Percentiles rank a stretch among this genome's conserved stretches.
Evolutionary conservation across 92 coral and sea anemone species (phyloP).

Genomic region (Micromussa lordhowensis): DNA sequence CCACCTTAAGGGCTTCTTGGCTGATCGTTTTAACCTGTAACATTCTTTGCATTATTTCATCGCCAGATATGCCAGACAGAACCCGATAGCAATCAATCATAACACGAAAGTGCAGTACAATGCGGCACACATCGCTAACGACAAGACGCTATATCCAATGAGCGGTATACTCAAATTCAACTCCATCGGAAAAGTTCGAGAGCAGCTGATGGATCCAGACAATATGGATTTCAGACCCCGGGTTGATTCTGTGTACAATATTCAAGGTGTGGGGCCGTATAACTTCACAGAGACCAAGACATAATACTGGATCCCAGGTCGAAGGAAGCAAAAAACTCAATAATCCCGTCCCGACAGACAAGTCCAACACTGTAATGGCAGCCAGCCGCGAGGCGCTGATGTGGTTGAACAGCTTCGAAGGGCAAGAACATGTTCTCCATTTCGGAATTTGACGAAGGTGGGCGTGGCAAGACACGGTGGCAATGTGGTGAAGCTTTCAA

Average conservation of each 20-base stretch:
- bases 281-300: slow-evolving; percentile 48
- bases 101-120: slow-evolving; percentile 61
- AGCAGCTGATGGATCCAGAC: slow-evolving; percentile 69
- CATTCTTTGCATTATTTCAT: not conserved
- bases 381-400: slow-evolving; percentile 59
- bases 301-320: slow-evolving; percentile 78
- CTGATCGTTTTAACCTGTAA: no score
- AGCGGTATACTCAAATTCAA: slow-evolving; percentile 57
- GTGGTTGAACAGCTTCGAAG: slow-evolving; percentile 81
- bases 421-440: slow-evolving; percentile 42
- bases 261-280: slow-evolving; percentile 70
- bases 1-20: no score
- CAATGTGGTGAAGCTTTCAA: slow-evolving; percentile 56
- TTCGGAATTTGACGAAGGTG: slow-evolving; percentile 59
- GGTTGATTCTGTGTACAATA: slow-evolving; percentile 52
- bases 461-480: slow-evolving; percentile 38
- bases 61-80: slow-evolving; percentile 55
- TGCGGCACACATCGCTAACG: slow-evolving; percentile 80
- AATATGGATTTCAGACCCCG: slow-evolving; percentile 78
- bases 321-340: slow-evolving; percentile 60
- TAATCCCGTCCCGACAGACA: slow-evolving; percentile 20
- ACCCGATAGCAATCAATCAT: slow-evolving; percentile 69
- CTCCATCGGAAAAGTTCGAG: slow-evolving; percentile 69
- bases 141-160: slow-evolving; percentile 55
- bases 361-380: not conserved